Evolutionary conservation across 30 jellyfish, hydroid and myxozoan species (phyloP).

Genomic region (Morbakka virulenta): DNA sequence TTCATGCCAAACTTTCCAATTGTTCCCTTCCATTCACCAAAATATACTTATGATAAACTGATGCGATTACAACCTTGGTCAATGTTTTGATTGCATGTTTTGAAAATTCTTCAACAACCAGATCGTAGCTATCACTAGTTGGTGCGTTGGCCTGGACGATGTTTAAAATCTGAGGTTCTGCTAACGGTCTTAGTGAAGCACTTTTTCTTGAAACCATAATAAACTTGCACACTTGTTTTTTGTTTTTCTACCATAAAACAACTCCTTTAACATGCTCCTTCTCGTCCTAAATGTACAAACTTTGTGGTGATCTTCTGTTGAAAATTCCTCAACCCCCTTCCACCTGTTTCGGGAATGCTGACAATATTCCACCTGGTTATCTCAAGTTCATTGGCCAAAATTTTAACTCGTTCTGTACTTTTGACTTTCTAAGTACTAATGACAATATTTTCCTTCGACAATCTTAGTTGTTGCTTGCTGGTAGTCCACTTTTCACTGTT

Average conservation of each 20-base stretch:
- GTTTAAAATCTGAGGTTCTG: too few relatives aligned
- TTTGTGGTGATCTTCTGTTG: neutral
- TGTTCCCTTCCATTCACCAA: too few relatives aligned
- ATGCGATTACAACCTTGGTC: too few relatives aligned
- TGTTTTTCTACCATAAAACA: neutral
- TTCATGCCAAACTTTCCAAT: too few relatives aligned
- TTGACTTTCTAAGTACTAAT: neutral
- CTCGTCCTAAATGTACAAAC: neutral
- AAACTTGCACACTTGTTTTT: too few relatives aligned
- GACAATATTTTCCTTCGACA: neutral
- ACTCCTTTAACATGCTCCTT: neutral
- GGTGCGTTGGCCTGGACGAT: too few relatives aligned
- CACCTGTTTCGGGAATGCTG: neutral
- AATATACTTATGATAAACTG: too few relatives aligned
- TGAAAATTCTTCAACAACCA: too few relatives aligned
- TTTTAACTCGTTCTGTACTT: neutral
- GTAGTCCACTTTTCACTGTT: neutral
- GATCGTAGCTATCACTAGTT: too few relatives aligned
- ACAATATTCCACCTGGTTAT: neutral
- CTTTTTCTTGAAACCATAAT: too few relatives aligned
- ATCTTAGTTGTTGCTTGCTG: neutral
- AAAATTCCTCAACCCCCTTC: neutral
- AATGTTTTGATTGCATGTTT: too few relatives aligned
- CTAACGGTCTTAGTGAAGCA: too few relatives aligned
- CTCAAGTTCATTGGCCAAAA: neutral